Evolutionary conservation across 2,113 vertebrate species (phyloP).

Genomic region (Grantiella picta): DNA sequence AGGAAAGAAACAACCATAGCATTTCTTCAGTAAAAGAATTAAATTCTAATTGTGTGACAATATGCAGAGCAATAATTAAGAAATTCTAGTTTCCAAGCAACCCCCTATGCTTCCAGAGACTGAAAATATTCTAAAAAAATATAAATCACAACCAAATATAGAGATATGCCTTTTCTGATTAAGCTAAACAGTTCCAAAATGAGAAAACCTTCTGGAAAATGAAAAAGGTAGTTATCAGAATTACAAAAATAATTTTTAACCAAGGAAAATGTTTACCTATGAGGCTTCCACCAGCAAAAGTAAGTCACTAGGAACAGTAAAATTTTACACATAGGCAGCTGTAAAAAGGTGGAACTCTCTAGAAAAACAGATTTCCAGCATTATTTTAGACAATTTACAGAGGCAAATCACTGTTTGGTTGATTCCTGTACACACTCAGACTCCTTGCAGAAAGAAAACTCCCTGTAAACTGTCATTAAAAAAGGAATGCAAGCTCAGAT

Average conservation of each 20-base stretch:
- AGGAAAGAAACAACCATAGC: neutral
- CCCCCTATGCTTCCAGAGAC: neutral
- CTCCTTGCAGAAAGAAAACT: rapidly evolving
- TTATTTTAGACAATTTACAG: neutral
- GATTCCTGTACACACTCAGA: neutral
- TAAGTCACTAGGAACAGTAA: neutral
- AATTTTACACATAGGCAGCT: neutral
- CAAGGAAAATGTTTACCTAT: neutral
- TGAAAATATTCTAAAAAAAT: neutral
- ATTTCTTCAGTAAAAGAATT: neutral
- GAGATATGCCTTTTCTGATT: neutral
- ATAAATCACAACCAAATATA: neutral
- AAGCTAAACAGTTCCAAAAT: neutral
- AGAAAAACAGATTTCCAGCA: neutral
- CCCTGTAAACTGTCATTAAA: neutral
- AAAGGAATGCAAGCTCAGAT: neutral
- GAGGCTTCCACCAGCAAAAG: neutral
- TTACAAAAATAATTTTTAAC: neutral
- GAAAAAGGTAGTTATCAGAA: neutral
- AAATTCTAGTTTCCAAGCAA: slow-evolving; percentile 47
- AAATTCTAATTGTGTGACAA: neutral
- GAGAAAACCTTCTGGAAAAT: neutral
- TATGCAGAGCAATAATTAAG: neutral
- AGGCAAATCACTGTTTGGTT: neutral
- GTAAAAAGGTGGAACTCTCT: neutral